Conservation (phyloP, 92 coral and sea anemone species). For the Metridium senile region DNA sequence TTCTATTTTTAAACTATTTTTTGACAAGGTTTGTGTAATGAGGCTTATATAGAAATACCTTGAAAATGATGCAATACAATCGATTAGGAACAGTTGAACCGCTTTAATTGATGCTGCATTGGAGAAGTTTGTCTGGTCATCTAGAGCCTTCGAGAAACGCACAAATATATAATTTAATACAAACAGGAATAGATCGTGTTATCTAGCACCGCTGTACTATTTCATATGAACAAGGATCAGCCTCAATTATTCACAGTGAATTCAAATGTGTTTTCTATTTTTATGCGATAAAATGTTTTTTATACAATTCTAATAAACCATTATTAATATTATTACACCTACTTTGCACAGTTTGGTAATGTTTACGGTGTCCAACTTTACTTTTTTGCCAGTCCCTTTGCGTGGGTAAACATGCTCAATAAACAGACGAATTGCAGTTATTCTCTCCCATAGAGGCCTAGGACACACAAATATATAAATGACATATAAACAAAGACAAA, state of each 20-base stretch:
- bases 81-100: conserved; percentile 71
- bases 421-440: conserved; percentile 76
- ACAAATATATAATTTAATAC: too few species aligned
- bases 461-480: background rate
- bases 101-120: conserved; percentile 63
- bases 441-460: conserved; percentile 67
- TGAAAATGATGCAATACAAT: conserved; percentile 60
- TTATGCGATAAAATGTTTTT: too few species aligned
- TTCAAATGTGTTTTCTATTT: too few species aligned
- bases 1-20: too few species aligned
- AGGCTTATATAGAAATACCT: background rate
- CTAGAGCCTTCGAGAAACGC: conserved; percentile 53
- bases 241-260: too few species aligned
- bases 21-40: background rate
- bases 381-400: conserved; percentile 17
- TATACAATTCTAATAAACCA: too few species aligned
- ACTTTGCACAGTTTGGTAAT: conserved; percentile 80
- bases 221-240: too few species aligned
- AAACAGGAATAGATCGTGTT: too few species aligned
- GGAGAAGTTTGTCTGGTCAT: conserved; percentile 73
- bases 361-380: conserved; percentile 60
- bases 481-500: background rate
- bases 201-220: too few species aligned
- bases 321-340: background rate
- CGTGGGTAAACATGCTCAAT: conserved; percentile 77